Conservation (phyloP, 1,140 invertebrate species). For the Aphis craccivora region DNA sequence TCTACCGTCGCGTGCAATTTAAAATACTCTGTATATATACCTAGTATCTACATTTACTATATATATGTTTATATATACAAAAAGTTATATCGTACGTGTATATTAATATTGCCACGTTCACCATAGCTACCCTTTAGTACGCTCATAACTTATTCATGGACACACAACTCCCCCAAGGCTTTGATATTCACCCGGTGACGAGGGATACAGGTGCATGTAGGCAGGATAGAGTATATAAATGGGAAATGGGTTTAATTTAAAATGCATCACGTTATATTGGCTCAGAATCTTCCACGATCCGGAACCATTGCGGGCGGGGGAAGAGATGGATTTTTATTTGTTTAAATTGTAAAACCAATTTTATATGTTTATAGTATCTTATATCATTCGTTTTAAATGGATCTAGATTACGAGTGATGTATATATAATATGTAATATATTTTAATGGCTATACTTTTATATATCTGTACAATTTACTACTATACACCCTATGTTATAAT, state of each 20-base stretch:
- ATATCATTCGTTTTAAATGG: not conserved
- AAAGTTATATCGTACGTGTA: slow-evolving; percentile 14
- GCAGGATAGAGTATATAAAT: not conserved
- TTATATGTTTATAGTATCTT: not conserved
- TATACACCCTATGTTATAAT: not conserved
- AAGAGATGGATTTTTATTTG: not conserved
- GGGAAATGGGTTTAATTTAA: slow-evolving; percentile 35
- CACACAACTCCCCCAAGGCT: not conserved
- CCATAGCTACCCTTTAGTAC: not conserved
- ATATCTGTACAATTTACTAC: not conserved
- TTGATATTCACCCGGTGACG: not conserved
- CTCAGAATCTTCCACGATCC: slow-evolving; percentile 15
- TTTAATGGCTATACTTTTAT: not conserved
- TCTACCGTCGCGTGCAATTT: not conserved
- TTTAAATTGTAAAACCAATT: slow-evolving; percentile 4
- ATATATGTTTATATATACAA: not conserved
- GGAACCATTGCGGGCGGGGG: not conserved
- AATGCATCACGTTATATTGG: slow-evolving; percentile 24
- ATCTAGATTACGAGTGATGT: not conserved
- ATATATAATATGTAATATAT: not conserved
- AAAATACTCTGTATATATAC: not conserved
- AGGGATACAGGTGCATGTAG: not conserved
- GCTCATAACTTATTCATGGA: slow-evolving; percentile 27
- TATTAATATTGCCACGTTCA: slow-evolving; percentile 4
- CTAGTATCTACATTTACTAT: not conserved